Evolutionary conservation across 1,140 invertebrate species (phyloP), one percentile per base, ranked within the genome.

Genomic region (Saccostrea cuccullata): DNA sequence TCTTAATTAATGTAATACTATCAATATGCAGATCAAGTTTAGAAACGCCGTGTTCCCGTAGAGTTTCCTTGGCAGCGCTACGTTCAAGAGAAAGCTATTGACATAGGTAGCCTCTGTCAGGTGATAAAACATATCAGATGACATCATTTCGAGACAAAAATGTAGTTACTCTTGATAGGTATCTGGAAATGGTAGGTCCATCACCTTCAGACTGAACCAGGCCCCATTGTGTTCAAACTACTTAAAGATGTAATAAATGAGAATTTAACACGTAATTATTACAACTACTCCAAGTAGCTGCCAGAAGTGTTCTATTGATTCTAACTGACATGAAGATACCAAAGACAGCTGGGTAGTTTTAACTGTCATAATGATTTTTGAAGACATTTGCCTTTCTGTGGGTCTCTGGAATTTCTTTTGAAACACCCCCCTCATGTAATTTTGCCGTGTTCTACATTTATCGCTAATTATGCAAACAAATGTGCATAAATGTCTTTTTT

Each of bases 141-240:
- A 77, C 70, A 77, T 77, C 26, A 77, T 77, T 77, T 77, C 23
- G 70, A 26, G 70, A 77, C 20, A 77, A 77, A 77, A 77, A 77
- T 77, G 30, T 77, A 26, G 70, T 36, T 77, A 36, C 23, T 36
- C 23, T 77, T 77, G 70, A 77, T 77, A 36, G 36, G 70, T 77
- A 77, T 77, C 70, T 77, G 70, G 26, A 77, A 77, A 30, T 77
- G 23, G 70, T 36, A 77, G 70, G 70, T 77, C 30, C 70, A 77
- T 77, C 70, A 77, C 70, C 70, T 77, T 26, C 23, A 40, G 70
- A 17, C 30, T 36, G 23, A 36, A 36, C 30, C 30, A 2, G 15
- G 15, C 30, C 1, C 70, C 15, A 77, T 77, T 77, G 70, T 77
- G 30, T 77, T 77, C 70, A 15, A 77, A 8, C 26, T 30, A 77